These are phyloP conservation scores for Babylonia areolata DNA, from an alignment of 1,140 invertebrate species.

Conservation along the genomic window DNA sequence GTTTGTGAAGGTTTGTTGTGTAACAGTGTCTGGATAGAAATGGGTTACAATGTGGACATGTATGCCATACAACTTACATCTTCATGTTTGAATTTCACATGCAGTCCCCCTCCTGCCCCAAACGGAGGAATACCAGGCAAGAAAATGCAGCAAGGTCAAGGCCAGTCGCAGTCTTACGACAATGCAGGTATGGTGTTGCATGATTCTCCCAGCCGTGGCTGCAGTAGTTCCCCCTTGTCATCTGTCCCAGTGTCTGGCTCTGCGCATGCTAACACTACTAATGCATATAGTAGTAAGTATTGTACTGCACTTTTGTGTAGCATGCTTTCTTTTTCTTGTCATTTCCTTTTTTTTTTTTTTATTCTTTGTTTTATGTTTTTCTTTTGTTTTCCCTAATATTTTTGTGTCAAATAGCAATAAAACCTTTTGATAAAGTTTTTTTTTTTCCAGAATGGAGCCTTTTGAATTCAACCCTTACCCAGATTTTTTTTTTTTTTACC, in stretches of 20 bases:
- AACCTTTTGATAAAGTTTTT: too few species aligned
- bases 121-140: constrained; percentile 54
- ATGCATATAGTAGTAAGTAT: constrained; percentile 1
- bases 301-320: background rate
- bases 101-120: constrained; percentile 44
- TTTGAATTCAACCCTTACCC: too few species aligned
- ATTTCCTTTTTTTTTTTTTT: background rate
- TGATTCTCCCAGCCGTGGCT: background rate
- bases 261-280: constrained; percentile 24
- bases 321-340: background rate
- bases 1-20: too few species aligned
- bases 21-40: too few species aligned
- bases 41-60: too few species aligned
- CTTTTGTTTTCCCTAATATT: too few species aligned
- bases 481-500: too few species aligned
- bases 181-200: constrained; percentile 60
- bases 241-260: background rate
- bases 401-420: too few species aligned
- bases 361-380: too few species aligned
- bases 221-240: constrained; percentile 13
- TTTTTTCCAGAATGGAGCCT: too few species aligned
- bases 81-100: constrained; percentile 8
- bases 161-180: constrained; percentile 49
- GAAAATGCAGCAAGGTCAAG: constrained; percentile 32
- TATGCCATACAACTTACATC: too few species aligned